phyloP scores from a whole-genome alignment of 2,113 vertebrate species.

The Oryzias melastigma region DNA sequence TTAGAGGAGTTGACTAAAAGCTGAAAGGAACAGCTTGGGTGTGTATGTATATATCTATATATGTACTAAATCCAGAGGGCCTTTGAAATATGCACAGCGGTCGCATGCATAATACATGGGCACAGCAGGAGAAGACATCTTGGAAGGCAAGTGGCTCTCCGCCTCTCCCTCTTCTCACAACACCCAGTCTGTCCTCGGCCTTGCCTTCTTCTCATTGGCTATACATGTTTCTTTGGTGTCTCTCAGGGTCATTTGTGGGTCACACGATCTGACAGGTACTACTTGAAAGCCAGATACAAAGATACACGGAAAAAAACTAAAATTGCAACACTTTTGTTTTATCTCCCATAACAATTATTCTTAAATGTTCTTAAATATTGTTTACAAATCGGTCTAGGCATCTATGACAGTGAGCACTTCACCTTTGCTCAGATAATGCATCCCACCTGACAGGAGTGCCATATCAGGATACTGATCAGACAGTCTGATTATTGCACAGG shows the following conservation, averaged over 20 bases:
- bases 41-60: conserved; percentile 28
- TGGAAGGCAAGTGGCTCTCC: conserved; percentile 65
- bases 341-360: no score
- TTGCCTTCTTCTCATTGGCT: conserved; percentile 43
- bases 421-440: no score
- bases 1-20: conserved; percentile 39
- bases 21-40: conserved; percentile 48
- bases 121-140: conserved; percentile 71
- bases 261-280: conserved; percentile 9
- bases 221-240: conserved; percentile 58
- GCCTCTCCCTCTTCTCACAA: conserved; percentile 52
- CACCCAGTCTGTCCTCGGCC: conserved; percentile 23
- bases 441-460: no score
- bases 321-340: no score
- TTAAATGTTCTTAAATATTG: no score
- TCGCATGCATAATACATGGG: conserved; percentile 74
- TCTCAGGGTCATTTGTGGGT: conserved; percentile 60
- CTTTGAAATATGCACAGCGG: conserved; percentile 74
- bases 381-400: no score
- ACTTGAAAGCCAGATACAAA: no score
- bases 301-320: no score
- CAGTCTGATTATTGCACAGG: no score
- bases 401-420: no score
- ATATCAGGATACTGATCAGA: no score
- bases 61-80: conserved; percentile 65